A percentile compares a stretch with the other conserved stretches of the same genome.
These are phyloP conservation scores for Noctilio leporinus DNA, from an alignment of 2,113 vertebrate genomes.

Conservation along the genomic window DNA sequence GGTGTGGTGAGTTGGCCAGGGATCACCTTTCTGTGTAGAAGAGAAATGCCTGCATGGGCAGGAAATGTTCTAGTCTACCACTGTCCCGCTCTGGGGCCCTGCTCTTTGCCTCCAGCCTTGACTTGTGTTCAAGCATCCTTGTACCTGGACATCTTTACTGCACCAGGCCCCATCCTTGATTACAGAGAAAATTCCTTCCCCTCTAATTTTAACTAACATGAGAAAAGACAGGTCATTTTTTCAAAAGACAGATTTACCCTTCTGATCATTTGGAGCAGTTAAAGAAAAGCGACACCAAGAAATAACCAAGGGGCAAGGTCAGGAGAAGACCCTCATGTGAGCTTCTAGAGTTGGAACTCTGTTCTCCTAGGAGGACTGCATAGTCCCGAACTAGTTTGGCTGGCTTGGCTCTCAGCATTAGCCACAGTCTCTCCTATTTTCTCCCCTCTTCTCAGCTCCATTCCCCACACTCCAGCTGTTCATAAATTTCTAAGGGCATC, in stretches of 20 bases:
- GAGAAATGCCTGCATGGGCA: background rate
- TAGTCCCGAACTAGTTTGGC: background rate
- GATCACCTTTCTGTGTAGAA: background rate
- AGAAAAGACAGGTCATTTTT: background rate
- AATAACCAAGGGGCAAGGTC: background rate
- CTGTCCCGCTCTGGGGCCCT: background rate
- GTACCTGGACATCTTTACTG: background rate
- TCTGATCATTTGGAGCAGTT: background rate
- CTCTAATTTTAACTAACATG: background rate
- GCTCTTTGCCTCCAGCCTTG: background rate
- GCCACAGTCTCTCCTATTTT: background rate
- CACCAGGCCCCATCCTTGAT: background rate
- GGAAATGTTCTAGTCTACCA: background rate
- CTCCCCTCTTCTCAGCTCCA: background rate
- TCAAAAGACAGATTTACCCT: background rate
- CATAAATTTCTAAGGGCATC: background rate
- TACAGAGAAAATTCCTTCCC: background rate
- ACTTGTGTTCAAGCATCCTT: background rate
- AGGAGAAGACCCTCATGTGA: background rate
- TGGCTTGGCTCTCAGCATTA: background rate
- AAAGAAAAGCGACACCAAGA: background rate
- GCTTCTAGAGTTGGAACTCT: background rate
- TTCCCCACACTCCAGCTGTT: background rate
- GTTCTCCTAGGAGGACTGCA: background rate
- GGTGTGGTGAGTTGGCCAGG: slow-evolving; percentile 88